A percentile compares a stretch with the other conserved stretches of the same genome.
phyloP scores from a whole-genome alignment of 2,888 invertebrate species.

The Tipula unca region DNA sequence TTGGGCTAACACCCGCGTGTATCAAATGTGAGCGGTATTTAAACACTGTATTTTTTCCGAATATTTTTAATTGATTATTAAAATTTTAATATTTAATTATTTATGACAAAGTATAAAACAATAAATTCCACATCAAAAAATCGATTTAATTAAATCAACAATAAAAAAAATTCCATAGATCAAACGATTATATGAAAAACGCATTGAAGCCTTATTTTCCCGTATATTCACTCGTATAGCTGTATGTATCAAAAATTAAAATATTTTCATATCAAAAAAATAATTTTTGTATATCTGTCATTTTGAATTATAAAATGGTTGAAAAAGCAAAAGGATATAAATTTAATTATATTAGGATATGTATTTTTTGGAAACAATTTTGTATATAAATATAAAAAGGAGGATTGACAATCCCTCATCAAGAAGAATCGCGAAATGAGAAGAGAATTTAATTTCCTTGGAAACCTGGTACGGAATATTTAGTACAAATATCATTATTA shows the following conservation, averaged over 20 bases:
- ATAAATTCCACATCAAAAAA: not conserved
- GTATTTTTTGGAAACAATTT: not conserved
- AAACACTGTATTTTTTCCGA: not conserved
- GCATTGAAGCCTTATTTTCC: constrained; percentile 17
- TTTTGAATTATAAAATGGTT: constrained; percentile 18
- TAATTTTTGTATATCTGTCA: not conserved
- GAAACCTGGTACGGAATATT: not conserved
- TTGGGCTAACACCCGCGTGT: not conserved
- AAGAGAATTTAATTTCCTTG: not conserved
- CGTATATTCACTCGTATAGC: not conserved
- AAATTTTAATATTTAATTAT: not conserved
- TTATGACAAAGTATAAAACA: not conserved
- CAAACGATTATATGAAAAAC: constrained; percentile 17
- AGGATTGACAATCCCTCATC: not conserved
- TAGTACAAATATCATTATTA: not conserved
- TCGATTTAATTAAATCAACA: constrained; percentile 8
- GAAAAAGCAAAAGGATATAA: constrained; percentile 22
- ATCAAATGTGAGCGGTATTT: not conserved
- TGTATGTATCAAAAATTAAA: not conserved
- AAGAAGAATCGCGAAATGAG: not conserved
- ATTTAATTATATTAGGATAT: constrained; percentile 22
- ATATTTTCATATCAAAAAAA: not conserved
- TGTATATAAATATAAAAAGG: not conserved
- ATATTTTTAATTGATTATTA: not conserved
- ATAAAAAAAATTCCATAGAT: not conserved